Evolutionary conservation across 2,113 vertebrate genomes (phyloP), one percentile per base, ranked within the genome.

Genomic region (Microtus pennsylvanicus): DNA sequence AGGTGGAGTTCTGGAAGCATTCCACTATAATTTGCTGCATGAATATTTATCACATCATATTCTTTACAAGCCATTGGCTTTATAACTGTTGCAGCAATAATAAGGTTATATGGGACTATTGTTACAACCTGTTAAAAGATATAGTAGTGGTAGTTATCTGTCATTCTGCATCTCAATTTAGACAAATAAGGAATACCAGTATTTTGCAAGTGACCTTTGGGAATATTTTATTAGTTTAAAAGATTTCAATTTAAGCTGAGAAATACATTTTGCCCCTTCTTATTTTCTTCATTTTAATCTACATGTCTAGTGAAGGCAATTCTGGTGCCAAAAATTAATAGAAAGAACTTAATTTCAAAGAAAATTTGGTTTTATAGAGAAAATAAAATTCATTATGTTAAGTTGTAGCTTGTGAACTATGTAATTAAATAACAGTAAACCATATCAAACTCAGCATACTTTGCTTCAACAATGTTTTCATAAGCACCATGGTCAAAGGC

Each of bases 11-110:
- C 50, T 65, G 63, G 69, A 94, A 81, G 28, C 10, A 33, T 87
- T 91, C 55, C 6, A 93, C 65, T 92, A 75, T 21, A 94, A 55
- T 87, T 58, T 94, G 12, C 30, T 89, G 28, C 87, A 94, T 96
- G 96, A 97, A 96, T 97, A 97, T 96, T 97, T 94, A 97, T 97
- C 90, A 72, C 22, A 89, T 88, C 76, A 52, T 93, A 89, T 93
- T 87, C 30, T 96, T 97, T 96, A 90, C 55, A 95, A 86, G 35
- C 33, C 88, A 96, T 92, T 97, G 95, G 86, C 28, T 97, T 97
- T 92, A 80, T 92, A 92, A 94, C 13, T 93, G 47, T 92, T 94
- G 52, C 52, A 93, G 70, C 58, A 93, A 89, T 92, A 93, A 95
- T 96, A 28, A 96, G 61, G 61, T 93, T 97, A 83, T 61, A 90